phyloP scores from a whole-genome alignment of 2,888 invertebrate species.

The Tupiocoris notatus region DNA sequence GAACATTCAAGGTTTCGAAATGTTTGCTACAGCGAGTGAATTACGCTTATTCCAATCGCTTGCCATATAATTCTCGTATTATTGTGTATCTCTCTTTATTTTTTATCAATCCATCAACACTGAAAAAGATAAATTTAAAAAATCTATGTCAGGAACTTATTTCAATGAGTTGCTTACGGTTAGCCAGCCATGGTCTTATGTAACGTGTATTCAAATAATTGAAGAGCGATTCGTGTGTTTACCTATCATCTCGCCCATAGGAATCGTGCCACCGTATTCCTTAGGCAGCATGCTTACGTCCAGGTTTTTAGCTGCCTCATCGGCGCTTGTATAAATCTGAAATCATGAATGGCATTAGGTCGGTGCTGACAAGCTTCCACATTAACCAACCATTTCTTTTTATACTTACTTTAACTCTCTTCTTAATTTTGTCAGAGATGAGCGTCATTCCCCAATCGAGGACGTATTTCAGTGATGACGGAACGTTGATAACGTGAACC shows the following conservation, averaged over 20 bases:
- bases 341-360: too few species aligned
- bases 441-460: conserved; percentile 79
- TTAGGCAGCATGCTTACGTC: conserved; percentile 68
- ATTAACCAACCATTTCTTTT: not conserved
- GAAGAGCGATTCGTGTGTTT: not conserved
- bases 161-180: too few species aligned
- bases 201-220: too few species aligned
- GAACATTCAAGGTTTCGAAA: too few species aligned
- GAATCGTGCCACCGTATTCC: conserved; percentile 80
- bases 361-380: not conserved
- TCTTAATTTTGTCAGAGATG: conserved; percentile 79
- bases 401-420: conserved; percentile 70
- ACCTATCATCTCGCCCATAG: conserved; percentile 82
- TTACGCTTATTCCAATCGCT: too few species aligned
- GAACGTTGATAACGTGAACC: conserved; percentile 83
- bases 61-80: too few species aligned
- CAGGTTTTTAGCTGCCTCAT: conserved; percentile 58
- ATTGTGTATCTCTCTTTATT: too few species aligned
- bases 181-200: too few species aligned
- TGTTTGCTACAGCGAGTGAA: too few species aligned
- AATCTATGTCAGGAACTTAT: too few species aligned
- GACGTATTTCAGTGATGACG: conserved; percentile 74
- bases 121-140: too few species aligned
- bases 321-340: conserved; percentile 53
- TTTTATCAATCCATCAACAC: too few species aligned